Conservation (phyloP, 2,797 vertebrate species). For the Acridotheres tristis region DNA sequence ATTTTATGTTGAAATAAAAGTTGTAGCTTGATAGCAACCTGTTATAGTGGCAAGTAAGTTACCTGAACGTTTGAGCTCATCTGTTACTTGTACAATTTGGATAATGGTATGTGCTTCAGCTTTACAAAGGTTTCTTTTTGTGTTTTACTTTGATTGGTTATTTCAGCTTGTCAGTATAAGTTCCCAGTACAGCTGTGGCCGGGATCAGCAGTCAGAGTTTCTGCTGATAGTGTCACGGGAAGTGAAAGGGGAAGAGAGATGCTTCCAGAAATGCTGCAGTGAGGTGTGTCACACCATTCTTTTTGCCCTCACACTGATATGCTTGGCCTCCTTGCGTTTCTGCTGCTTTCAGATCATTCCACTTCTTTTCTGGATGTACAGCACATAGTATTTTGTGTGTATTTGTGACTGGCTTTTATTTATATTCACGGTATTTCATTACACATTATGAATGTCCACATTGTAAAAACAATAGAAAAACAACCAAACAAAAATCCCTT, state of each 20-base stretch:
- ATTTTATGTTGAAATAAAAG: not conserved
- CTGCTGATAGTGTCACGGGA: constrained; percentile 96
- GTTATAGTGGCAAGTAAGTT: constrained; percentile 5
- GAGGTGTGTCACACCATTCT: constrained; percentile 88
- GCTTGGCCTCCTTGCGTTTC: constrained; percentile 83
- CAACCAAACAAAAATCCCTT: not conserved
- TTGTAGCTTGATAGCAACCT: not conserved
- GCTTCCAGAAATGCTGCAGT: constrained; percentile 89
- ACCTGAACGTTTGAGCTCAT: not conserved
- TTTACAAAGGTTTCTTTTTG: constrained; percentile 70
- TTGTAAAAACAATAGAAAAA: not conserved
- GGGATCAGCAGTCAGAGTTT: constrained; percentile 94
- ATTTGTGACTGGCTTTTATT: constrained; percentile 60
- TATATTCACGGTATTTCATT: constrained; percentile 36
- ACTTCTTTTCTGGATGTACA: constrained; percentile 55
- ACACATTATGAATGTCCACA: constrained; percentile 35
- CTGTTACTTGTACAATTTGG: constrained; percentile 28
- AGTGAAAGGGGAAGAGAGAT: constrained; percentile 91
- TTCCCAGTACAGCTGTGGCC: constrained; percentile 83
- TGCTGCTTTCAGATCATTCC: constrained; percentile 67
- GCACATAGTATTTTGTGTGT: constrained; percentile 55
- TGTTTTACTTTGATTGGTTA: constrained; percentile 90
- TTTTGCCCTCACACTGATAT: constrained; percentile 77
- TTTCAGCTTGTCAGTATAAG: constrained; percentile 97
- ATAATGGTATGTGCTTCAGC: constrained; percentile 38